Evolutionary conservation across 2,113 vertebrate genomes (phyloP), one percentile per base, ranked within the genome.

Genomic region (Catagonus wagneri): DNA sequence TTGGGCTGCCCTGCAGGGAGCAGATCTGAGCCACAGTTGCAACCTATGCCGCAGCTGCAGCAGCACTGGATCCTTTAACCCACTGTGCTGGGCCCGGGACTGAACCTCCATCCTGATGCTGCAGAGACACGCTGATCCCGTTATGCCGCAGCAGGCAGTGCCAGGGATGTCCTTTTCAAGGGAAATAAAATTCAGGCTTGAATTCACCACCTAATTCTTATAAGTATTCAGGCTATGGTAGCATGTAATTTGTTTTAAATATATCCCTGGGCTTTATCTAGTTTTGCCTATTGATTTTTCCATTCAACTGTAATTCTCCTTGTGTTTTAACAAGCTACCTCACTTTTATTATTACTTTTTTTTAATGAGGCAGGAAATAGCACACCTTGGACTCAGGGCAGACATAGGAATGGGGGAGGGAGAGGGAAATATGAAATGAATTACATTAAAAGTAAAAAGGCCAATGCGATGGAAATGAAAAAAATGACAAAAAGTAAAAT

Each of bases 191-290:
- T 50, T 50, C 29, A 74, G n/a, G 61, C 54, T 36, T 85, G 27
- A 93, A 93, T 36, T 85, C 90, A 39, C 36, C 80, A 54, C 19
- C 44, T 61, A 85, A 68, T 91, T 65, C 44, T 69, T 85, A 0
- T 52, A 54, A 69, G 20, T 65, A 23, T 60, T 68, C 29, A 93
- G 52, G 50, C 54, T 84, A 94, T 1, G 22, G 7, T 56, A 14
- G 23, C 19, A 85, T 34, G 23, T 32, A 74, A 83, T 92, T 76
- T 95, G 50, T 32, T 90, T 79, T 80, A 87, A 83, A 83, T 83
- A 75, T 22, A 85, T 86, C 6, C 15, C 66, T 83, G 11, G 23
- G 15, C 3, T 83, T 88, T 85, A 50, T 29, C 19, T 32, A 61
- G 32, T 61, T 44, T 84, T 90, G 22, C 61, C 50, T 27, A 71